These are phyloP conservation scores for Lucilia sericata DNA, from an alignment of 1,140 invertebrate genomes.

Conservation along the genomic window DNA sequence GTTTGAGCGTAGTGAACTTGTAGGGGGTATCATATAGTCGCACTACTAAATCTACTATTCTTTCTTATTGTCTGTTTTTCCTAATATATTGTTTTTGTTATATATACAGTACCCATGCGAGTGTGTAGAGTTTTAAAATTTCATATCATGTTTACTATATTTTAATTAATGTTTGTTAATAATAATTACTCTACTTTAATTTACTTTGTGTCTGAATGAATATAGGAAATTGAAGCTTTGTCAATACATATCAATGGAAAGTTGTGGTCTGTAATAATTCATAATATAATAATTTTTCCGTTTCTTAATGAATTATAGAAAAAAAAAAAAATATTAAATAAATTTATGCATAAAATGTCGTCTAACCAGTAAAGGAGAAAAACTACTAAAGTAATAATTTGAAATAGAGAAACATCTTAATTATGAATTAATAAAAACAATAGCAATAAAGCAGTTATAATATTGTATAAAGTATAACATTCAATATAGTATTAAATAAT, in stretches of 20 bases:
- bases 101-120: too few species aligned
- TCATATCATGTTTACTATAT: slow-evolving; percentile 1
- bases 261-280: slow-evolving; percentile 35
- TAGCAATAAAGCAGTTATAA: too few species aligned
- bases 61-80: too few species aligned
- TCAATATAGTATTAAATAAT: background rate
- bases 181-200: background rate
- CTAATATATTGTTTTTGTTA: too few species aligned
- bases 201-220: slow-evolving; percentile 16
- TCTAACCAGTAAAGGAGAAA: slow-evolving; percentile 10
- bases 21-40: too few species aligned
- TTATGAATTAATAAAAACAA: background rate
- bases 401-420: background rate
- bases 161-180: slow-evolving; percentile 13
- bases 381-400: background rate
- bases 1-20: too few species aligned
- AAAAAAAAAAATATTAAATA: background rate
- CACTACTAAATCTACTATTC: too few species aligned
- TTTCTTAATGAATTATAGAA: background rate
- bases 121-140: background rate
- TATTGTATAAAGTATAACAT: background rate
- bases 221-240: slow-evolving; percentile 37
- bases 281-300: slow-evolving; percentile 24
- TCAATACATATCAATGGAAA: slow-evolving; percentile 39
- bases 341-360: slow-evolving; percentile 33